These are phyloP conservation scores for Umimayanthus kanabou DNA, from an alignment of 92 coral and sea anemone genomes.

Conservation along the genomic window DNA sequence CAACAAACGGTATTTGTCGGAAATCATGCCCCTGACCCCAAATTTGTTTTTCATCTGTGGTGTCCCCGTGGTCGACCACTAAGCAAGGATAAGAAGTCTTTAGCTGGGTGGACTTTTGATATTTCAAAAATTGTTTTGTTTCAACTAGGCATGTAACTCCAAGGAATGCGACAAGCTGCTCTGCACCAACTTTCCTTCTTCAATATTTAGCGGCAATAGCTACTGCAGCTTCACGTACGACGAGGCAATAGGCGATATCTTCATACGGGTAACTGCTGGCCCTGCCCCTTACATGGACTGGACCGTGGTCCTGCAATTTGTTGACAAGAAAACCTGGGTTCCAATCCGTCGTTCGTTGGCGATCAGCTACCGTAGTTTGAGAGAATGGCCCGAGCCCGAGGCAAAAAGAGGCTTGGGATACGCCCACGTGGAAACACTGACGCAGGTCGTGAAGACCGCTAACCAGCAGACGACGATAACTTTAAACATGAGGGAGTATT, in stretches of 20 bases:
- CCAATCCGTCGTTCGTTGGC: background rate
- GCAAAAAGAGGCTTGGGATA: constrained; percentile 29
- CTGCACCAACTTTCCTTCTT: constrained; percentile 53
- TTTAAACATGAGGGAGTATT: too few relatives aligned
- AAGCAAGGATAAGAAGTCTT: too few relatives aligned
- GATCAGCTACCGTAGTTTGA: background rate
- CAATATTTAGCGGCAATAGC: constrained; percentile 53
- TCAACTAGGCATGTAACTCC: constrained; percentile 37
- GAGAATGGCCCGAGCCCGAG: constrained; percentile 44
- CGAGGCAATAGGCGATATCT: constrained; percentile 44
- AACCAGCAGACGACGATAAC: too few relatives aligned
- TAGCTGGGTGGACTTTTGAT: too few relatives aligned
- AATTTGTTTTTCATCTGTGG: too few relatives aligned
- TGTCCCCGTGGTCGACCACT: too few relatives aligned
- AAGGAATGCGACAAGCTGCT: constrained; percentile 38
- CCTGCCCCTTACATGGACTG: constrained; percentile 61
- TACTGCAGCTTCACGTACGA: constrained; percentile 60
- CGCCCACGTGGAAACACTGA: too few relatives aligned
- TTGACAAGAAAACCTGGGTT: constrained; percentile 39
- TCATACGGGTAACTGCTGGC: constrained; percentile 54
- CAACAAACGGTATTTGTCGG: too few relatives aligned
- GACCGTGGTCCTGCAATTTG: constrained; percentile 61
- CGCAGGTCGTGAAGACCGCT: too few relatives aligned
- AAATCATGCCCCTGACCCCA: too few relatives aligned
- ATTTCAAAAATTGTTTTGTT: background rate